Evolutionary conservation across 2,113 vertebrate species (phyloP), one percentile per base, ranked within the genome.

Genomic region (Aleadryas rufinucha): DNA sequence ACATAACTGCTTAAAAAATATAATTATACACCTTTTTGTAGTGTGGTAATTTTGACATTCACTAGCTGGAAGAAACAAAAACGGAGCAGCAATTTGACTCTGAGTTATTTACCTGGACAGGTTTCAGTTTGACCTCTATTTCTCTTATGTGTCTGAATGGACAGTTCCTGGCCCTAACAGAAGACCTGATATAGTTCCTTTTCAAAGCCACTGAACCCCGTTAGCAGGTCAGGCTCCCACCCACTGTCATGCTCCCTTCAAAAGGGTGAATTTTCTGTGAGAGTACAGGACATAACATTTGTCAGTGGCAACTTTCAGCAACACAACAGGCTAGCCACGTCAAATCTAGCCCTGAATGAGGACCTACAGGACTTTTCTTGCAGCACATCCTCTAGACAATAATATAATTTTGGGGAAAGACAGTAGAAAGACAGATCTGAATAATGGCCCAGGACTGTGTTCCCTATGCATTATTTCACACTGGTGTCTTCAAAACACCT

Each of bases 41-140:
- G 93, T 96, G 94, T 92, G 45, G 37, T 90, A 37, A 54, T 63
- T 91, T 94, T 83, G 71, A 95, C 85, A 96, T 92, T 96, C 95
- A 81, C 50, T 60, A 80, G 75, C 66, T 94, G 64, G 82, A 91
- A 77, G 70, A 88, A 91, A 85, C 33, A 31, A 70, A 70, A 91
- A 87, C 4, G 22, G 47, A 96, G 93, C 92, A 97, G 95, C 93
- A 93, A 70, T 87, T 88, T 72, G 69, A 70, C 56, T 92, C 45
- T 52, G 75, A 93, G 75, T 93, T 77, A 70, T 61, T 84, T 74
- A 85, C 63, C 82, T 59, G 50, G 42, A 35, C 33, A 90, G 23
- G 44, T 86, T 95, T 94, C 45, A 53, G n/a, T 33, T 57, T 86
- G 63, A 90, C 47, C 47, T 86, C 27, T 44, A 5, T 53, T 74